Evolutionary conservation across 2,888 invertebrate species (phyloP), one percentile per base, ranked within the genome.

Genomic region (Carpatolechia fugitivella): DNA sequence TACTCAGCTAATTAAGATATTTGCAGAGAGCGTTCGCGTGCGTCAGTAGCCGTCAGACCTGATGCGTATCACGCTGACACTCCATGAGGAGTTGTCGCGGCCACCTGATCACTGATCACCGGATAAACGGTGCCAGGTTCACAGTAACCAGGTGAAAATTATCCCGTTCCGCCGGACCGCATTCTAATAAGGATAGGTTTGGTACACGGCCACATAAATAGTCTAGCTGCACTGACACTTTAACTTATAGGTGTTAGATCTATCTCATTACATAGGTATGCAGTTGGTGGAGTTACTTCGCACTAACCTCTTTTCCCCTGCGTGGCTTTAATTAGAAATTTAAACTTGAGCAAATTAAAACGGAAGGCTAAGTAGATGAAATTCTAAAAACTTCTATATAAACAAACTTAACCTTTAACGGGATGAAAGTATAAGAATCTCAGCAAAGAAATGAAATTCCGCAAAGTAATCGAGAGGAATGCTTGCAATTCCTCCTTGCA

Each of bases 51-150:
- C 35, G 49, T 49, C 49, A 47, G 66, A 58, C 58, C 72, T 75
- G 73, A 56, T 54, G 60, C 67, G 72, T 74, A 74, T 66, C 52
- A 57, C 50, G 48, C 59, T 68, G 69, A 69, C 72, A 71, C 70
- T 48, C 52, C 44, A 56, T 58, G 55, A 60, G 14, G 38, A 55
- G 50, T 35, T 52, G 56, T 56, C 54, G 49, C 40, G 40, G 57
- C 48, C 20, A 41, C 20, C 36, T 18, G 55, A 46, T 38, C 14
- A 30, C 18, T 7, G 40, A 49, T 56, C 30, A 13, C 5, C 20
- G 44, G 56, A 49, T 53, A 33, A 48, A 24, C 31, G 16, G 40
- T 53, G 50, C 40, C 53, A 30, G 52, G 52, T 56, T 56, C 16
- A 44, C 44, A 52, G 44, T 30, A 44, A 54, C 48, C 30, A 50